Evolutionary conservation across 2,888 invertebrate species (phyloP).

Genomic region (Melanophora roralis): DNA sequence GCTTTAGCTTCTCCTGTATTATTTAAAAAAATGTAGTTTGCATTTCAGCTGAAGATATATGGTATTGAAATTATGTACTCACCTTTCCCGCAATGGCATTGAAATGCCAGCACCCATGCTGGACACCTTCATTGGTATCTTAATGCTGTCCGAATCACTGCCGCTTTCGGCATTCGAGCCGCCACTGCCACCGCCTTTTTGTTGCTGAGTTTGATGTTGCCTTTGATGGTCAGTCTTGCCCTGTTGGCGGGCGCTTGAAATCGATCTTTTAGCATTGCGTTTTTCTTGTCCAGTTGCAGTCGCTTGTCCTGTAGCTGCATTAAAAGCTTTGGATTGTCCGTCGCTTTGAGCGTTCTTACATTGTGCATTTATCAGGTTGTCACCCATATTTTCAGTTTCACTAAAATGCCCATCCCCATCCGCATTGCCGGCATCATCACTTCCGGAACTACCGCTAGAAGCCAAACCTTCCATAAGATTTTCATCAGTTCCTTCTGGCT

Average conservation of each 20-base stretch:
- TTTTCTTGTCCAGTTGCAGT: conserved; percentile 60
- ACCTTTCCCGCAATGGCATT: conserved; percentile 81
- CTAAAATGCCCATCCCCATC: conserved; percentile 77
- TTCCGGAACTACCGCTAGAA: conserved; percentile 73
- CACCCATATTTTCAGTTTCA: conserved; percentile 77
- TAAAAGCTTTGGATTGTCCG: conserved; percentile 62
- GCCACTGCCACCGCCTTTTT: conserved; percentile 67
- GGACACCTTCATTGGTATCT: conserved; percentile 82
- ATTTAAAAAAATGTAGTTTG: background rate
- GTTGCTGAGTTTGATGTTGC: conserved; percentile 49
- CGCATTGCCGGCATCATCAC: conserved; percentile 71
- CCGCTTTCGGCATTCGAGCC: conserved; percentile 78
- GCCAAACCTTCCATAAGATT: conserved; percentile 63
- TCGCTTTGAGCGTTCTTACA: conserved; percentile 64
- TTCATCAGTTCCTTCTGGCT: conserved; percentile 68
- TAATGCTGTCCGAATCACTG: conserved; percentile 85
- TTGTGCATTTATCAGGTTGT: conserved; percentile 75
- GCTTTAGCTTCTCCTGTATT: too few species aligned
- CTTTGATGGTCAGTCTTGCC: conserved; percentile 63
- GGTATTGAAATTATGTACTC: conserved; percentile 64
- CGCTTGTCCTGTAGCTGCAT: conserved; percentile 33
- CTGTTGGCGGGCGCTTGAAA: conserved; percentile 70
- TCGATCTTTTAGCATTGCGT: conserved; percentile 75
- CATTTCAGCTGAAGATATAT: background rate
- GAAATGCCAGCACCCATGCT: conserved; percentile 71